Base-by-base conservation (phyloP, 1,140 invertebrate species). In the Daktulosphaira vitifoliae region DNA sequence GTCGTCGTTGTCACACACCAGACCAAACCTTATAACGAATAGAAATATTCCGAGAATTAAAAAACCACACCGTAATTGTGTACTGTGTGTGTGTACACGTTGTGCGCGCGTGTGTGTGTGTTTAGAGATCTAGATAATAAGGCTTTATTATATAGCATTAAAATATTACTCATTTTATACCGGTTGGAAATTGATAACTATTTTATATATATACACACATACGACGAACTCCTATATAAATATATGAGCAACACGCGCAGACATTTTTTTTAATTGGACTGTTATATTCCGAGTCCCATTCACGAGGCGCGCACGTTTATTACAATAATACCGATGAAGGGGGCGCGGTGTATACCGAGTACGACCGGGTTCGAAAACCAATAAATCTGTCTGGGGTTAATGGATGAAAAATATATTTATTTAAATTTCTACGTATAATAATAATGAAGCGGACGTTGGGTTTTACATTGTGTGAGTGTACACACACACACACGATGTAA, bases 331-430 rank as follows among this genome's bases (percentile, higher is more conserved):
- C 42, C 9, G n/a, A n/a, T n/a, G n/a, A n/a, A n/a, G n/a, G n/a
- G n/a, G n/a, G n/a, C n/a, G n/a, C n/a, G n/a, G 13, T 20, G 25
- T 59, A 8, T 20, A 23, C 15, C 23, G 37, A 20, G 22, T 62
- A 62, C 38, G 20, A 23, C 9, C 25, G 26, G 26, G 42, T 62
- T 62, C 56, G 56, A 20, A 62, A 62, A 62, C 56, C 56, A 62
- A 62, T 62, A 62, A 62, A 62, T 62, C 56, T 62, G 56, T 62
- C 56, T 62, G 56, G 56, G 56, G 56, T 48, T 62, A 62, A 62
- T 62, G 56, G 56, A 62, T 46, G 56, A 33, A 62, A 59, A 59
- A 33, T 38, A 62, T 62, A 33, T 62, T 48, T 48, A 62, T 48
- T 62, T 59, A 59, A 62, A 62, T 62, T 39, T 62, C 56, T 62